Evolutionary conservation across 2,113 vertebrate genomes (phyloP), one percentile per base, ranked within the genome.

Genomic region (Dascyllus trimaculatus): DNA sequence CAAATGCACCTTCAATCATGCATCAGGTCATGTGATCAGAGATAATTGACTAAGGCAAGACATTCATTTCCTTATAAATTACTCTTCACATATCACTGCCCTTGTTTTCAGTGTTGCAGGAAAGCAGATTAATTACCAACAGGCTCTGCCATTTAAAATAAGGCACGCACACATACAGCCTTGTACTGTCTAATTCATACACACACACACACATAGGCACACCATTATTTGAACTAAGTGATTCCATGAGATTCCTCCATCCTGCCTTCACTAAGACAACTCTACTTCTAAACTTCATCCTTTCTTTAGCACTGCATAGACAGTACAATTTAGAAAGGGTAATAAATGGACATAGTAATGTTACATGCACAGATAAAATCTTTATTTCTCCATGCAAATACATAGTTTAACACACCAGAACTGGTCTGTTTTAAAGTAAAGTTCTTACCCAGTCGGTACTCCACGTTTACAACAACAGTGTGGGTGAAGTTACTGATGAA

Each of bases 401-500:
- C 5, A n/a, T 26, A 29, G 3, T 11, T 53, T 54, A 14, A 51
- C 56, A 21, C 4, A 35, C 7, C 7, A n/a, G 40, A 57, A 51
- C 1, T 46, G 22, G 14, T 9, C 1, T 9, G 40, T 59, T 54
- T 22, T n/a, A 54, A 49, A 10, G 0, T 17, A 43, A 46, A 15
- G 2, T 21, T 19, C 92, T 84, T 64, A 95, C 95, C 94, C 35
- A 95, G 86, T 52, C 94, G 80, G 75, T 95, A 95, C 40, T 93
- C 93, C 81, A 94, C 0, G 78, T 70, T 94, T 10, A 95, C 94
- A 29, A 95, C 88, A 35, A 95, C 60, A 2, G 91, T 94, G 75
- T 80, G 80, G 43, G 93, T 95, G 72, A 92, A 93, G 91, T 95
- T 95, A 53, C 93, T 92, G 84, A 95, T 88, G 86, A 93, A 95